Percentiles rank a stretch among this genome's conserved stretches.
Evolutionary conservation across 2,797 vertebrate species (phyloP).

Genomic region (Molothrus ater): DNA sequence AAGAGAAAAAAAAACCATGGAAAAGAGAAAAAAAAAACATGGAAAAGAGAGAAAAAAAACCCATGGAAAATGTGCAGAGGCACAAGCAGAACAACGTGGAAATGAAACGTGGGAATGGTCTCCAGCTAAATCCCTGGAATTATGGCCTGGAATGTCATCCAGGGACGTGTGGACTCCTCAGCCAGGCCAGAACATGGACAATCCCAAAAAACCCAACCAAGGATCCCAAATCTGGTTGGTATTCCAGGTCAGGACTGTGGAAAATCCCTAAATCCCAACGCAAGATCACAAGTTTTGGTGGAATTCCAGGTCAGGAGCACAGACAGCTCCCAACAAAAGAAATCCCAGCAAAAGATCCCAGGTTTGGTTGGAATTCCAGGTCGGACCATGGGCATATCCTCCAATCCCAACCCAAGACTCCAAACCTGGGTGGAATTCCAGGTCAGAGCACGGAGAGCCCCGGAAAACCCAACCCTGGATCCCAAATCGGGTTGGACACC

Average conservation of each 20-base stretch:
- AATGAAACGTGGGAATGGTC: background rate
- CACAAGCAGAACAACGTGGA: background rate
- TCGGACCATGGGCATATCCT: no score
- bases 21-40: no score
- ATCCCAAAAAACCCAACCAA: background rate
- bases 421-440: no score
- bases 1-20: background rate
- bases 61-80: background rate
- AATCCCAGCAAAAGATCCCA: background rate
- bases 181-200: background rate
- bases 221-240: fast-evolving
- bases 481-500: no score
- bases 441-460: no score
- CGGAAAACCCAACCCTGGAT: no score
- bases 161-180: background rate
- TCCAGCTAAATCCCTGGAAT: background rate
- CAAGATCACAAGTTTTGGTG: no score
- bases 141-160: background rate
- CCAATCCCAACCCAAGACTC: no score
- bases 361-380: no score
- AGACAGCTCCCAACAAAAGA: background rate
- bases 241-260: no score
- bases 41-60: background rate
- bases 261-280: background rate
- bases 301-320: background rate